phyloP scores from a whole-genome alignment of 1,140 invertebrate genomes.

The Melipona quadrifasciata region DNA sequence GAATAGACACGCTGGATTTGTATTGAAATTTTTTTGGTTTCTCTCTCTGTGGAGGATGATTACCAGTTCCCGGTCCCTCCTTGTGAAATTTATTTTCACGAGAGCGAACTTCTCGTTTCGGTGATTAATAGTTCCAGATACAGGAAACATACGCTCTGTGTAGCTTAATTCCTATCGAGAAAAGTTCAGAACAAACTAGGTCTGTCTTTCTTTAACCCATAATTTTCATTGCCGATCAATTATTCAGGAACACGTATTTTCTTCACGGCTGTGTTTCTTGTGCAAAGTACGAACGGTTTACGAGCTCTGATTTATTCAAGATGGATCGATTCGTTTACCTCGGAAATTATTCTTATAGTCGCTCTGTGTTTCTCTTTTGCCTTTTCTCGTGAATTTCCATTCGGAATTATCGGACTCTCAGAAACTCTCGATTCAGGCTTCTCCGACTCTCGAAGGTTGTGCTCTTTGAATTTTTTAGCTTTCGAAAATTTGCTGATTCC shows the following conservation, averaged over 20 bases:
- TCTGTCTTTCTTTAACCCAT: background rate
- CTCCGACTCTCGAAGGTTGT: too few species aligned
- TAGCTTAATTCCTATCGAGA: background rate
- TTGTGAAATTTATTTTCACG: background rate
- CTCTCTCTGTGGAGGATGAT: too few species aligned
- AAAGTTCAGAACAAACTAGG: slow-evolving; percentile 1
- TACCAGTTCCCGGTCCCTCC: too few species aligned
- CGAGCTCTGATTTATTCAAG: background rate
- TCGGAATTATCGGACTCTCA: too few species aligned
- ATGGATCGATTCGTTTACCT: background rate
- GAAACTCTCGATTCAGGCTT: too few species aligned
- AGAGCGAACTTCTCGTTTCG: background rate
- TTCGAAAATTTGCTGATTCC: too few species aligned
- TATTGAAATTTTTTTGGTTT: too few species aligned
- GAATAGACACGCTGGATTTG: too few species aligned
- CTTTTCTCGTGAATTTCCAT: too few species aligned
- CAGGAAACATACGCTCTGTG: background rate
- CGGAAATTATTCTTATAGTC: background rate
- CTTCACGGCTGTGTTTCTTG: background rate
- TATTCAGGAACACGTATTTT: background rate
- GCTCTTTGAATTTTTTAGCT: too few species aligned
- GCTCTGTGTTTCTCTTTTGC: background rate
- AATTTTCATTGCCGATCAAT: slow-evolving; percentile 1
- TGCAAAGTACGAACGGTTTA: background rate
- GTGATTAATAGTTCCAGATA: background rate